Conservation (phyloP, 2,797 vertebrate species). For the Melanotaenia trifasciata region DNA sequence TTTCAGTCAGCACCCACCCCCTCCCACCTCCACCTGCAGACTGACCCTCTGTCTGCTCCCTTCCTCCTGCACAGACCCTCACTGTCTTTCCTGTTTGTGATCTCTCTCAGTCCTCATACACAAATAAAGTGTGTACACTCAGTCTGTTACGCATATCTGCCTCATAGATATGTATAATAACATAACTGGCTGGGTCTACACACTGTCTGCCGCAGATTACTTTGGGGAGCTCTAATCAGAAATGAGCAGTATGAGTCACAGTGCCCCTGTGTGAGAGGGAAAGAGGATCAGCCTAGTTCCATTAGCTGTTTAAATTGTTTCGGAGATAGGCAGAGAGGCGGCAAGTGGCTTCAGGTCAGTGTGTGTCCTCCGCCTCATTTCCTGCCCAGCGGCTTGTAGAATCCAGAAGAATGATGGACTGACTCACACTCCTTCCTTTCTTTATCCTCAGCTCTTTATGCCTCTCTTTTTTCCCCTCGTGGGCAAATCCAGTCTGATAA, state of each 20-base stretch:
- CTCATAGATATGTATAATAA: slow-evolving; percentile 51
- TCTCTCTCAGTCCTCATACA: slow-evolving; percentile 43
- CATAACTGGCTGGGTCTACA: slow-evolving; percentile 37
- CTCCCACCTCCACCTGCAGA: slow-evolving; percentile 63
- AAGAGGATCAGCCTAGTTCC: slow-evolving; percentile 61
- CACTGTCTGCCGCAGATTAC: slow-evolving; percentile 50
- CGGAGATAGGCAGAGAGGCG: slow-evolving; percentile 61
- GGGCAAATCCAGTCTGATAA: slow-evolving; percentile 65
- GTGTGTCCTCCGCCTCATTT: slow-evolving; percentile 74
- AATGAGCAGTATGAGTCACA: slow-evolving; percentile 62
- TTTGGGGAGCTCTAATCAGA: slow-evolving; percentile 64
- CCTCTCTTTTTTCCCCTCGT: slow-evolving; percentile 24
- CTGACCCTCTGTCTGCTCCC: slow-evolving; percentile 44
- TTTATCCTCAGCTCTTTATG: slow-evolving; percentile 33
- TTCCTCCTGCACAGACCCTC: slow-evolving; percentile 43
- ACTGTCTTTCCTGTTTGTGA: slow-evolving; percentile 68
- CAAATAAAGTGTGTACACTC: slow-evolving; percentile 48
- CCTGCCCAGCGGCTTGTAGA: slow-evolving; percentile 66
- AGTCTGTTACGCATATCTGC: slow-evolving; percentile 14
- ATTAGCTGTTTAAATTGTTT: slow-evolving; percentile 78
- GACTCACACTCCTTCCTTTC: slow-evolving; percentile 52
- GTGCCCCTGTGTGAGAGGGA: slow-evolving; percentile 40
- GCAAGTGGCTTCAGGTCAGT: slow-evolving; percentile 71
- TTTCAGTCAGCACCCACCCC: slow-evolving; percentile 34
- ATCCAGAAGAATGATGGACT: slow-evolving; percentile 53